Base-by-base conservation (phyloP, 35 echinoderm and acorn worm genomes). In the Nesometra sesokonis region DNA sequence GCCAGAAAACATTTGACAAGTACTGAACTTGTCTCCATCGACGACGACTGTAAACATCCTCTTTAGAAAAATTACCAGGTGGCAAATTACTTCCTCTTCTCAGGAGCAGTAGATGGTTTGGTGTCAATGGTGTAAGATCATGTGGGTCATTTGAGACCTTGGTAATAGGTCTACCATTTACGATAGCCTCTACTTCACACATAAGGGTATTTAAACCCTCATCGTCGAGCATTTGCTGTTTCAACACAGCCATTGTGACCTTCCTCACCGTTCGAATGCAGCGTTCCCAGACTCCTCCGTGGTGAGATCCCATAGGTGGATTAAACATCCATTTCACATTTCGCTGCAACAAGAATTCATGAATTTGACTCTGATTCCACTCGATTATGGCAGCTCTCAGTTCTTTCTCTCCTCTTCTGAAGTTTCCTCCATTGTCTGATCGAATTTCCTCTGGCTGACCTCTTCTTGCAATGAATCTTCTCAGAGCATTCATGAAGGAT, bases 201-300 rank as follows among this genome's bases (percentile, higher is more conserved):
- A 92, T 77, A 4, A 92, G 35, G 19, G 86, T 92, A 0, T 13
- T 67, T 21, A 92, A 57, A 17, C 33, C 27, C 31, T 92, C 90
- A 32, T 92, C 86, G 46, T 76, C 37, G 21, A 85, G 32, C 57
- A 32, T 30, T 23, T 92, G 90, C 76, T 88, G 38, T 17, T 47
- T 80, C 7, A 47, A 83, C 32, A 92, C 11, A 34, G 86, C 76
- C 17, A 33, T 0, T 0, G 91, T 47, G 27, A 94, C 32, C 37
- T 88, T 88, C 17, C 89, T 27, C 13, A 47, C 77, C 13, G 78
- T 89, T 39, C 89, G 29, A 5, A 94, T 91, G 32, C 78, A 57
- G 13, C 93, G 29, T 77, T 90, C 93, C 88, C 88, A 90, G 0
- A 77, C 86, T 32, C 89, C 89, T 8, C 93, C 93, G 5, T 83